Base-by-base conservation (phyloP, 2,113 vertebrate genomes). In the Cynoglossus semilaevis region DNA sequence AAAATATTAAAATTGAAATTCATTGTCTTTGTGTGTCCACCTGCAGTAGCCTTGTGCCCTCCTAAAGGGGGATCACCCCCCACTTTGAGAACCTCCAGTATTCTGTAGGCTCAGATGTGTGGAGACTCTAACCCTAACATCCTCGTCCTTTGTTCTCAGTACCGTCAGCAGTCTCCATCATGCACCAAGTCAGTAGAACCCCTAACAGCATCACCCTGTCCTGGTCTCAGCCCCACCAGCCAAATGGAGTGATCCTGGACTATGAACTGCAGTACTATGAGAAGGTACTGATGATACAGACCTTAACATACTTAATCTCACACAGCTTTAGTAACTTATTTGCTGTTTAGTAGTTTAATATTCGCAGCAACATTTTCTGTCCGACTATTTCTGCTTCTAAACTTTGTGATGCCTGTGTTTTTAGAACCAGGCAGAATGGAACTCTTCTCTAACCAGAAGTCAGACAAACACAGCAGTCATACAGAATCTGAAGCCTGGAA, bases 191-290 rank as follows among this genome's bases (percentile, higher is more conserved):
- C 52, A 96, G 91, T 85, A 92, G 94, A 56, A 90, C 91, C 0
- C 91, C 95, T 51, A 90, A 90, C 85, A 95, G 94, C 87, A 94
- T 98, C 72, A 98, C 95, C 8, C 85, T 98, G 51, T 97, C 96
- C 0, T 98, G 96, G 96, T 97, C 96, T 19, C 96, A 98, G 74
- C 96, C 96, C 0, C 94, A 96, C 83, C 95, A 97, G 70, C 96
- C 96, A 79, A 98, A 97, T 0, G 96, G 96, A 1, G 91, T 97
- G 69, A 98, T 98, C 79, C 85, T 98, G 81, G 96, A 98, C 84
- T 98, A 98, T 1, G 96, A 98, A 70, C 91, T 98, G 18, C 94
- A 96, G 66, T 95, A 94, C 48, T 97, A 94, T 5, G 94, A 96
- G 81, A 98, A 98, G 95, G 96, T 98, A 92, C 0, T 40, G 22